Conservation (phyloP, 1,140 invertebrate species). For the Eumeta japonica region DNA sequence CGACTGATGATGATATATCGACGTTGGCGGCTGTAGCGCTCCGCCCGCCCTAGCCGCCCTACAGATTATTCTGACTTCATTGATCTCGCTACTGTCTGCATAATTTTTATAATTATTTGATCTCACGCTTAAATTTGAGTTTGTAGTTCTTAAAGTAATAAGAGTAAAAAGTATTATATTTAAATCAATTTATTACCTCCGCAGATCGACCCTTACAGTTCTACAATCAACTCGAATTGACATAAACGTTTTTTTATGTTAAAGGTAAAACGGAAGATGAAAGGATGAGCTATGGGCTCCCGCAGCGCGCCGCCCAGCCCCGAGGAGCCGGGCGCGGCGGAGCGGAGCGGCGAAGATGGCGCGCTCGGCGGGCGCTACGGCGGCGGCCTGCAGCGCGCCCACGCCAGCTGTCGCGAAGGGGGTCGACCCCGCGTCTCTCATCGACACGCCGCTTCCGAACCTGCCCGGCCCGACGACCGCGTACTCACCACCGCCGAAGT, state of each 20-base stretch:
- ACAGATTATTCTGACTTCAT: constrained; percentile 49
- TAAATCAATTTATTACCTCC: too few species aligned
- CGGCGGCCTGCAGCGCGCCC: constrained; percentile 36
- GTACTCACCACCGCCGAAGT: constrained; percentile 53
- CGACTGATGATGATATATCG: constrained; percentile 55
- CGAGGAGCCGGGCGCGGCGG: constrained; percentile 51
- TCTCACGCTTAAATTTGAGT: neutral
- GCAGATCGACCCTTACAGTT: too few species aligned
- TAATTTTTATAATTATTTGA: neutral
- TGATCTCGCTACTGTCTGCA: constrained; percentile 30
- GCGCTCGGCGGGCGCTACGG: constrained; percentile 34
- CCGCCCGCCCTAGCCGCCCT: constrained; percentile 48
- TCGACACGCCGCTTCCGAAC: constrained; percentile 44
- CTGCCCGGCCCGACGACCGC: constrained; percentile 44
- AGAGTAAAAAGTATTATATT: too few species aligned
- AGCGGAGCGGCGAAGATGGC: too few species aligned
- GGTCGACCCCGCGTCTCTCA: constrained; percentile 42
- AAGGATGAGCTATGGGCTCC: constrained; percentile 54
- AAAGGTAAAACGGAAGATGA: constrained; percentile 38
- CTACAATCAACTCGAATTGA: too few species aligned
- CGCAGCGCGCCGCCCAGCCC: constrained; percentile 54
- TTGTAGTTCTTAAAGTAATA: too few species aligned
- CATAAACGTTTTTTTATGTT: constrained; percentile 19
- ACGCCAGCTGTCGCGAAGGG: constrained; percentile 41
- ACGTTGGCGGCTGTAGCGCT: constrained; percentile 46